Conservation (phyloP, 2,113 vertebrate species). For the Puffinus mauretanicus region DNA sequence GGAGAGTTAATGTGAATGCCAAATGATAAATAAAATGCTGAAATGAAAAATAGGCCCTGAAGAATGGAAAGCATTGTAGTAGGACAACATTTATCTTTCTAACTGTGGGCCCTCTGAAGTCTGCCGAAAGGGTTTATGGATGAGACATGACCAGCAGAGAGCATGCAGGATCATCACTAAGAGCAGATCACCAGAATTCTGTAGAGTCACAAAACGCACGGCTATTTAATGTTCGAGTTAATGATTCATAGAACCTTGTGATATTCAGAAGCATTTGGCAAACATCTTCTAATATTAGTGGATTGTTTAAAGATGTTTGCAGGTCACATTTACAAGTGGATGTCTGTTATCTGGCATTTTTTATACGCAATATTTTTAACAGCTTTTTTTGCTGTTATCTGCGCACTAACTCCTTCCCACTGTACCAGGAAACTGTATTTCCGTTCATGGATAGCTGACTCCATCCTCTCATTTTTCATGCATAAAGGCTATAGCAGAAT, state of each 20-base stretch:
- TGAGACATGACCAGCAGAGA: not conserved
- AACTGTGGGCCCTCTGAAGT: not conserved
- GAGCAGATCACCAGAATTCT: not conserved
- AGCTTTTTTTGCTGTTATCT: not conserved
- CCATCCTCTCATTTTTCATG: not conserved
- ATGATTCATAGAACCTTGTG: not conserved
- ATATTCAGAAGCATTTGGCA: not conserved
- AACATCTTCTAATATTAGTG: not conserved
- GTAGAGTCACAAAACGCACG: fast-evolving
- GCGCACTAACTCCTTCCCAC: not conserved
- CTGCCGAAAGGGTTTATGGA: not conserved
- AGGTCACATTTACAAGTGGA: not conserved
- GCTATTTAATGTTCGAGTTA: not conserved
- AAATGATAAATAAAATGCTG: conserved; percentile 23
- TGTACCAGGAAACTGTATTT: not conserved
- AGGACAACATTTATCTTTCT: not conserved
- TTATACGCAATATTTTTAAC: not conserved
- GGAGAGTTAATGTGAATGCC: not conserved
- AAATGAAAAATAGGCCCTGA: not conserved
- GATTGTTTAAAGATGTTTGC: not conserved
- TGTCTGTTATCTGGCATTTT: not conserved
- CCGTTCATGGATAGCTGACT: not conserved
- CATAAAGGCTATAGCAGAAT: not conserved
- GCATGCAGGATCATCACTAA: not conserved
- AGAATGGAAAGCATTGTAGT: not conserved